Evolutionary conservation across 2,113 vertebrate species (phyloP).

Genomic region (Varanus salvator): DNA sequence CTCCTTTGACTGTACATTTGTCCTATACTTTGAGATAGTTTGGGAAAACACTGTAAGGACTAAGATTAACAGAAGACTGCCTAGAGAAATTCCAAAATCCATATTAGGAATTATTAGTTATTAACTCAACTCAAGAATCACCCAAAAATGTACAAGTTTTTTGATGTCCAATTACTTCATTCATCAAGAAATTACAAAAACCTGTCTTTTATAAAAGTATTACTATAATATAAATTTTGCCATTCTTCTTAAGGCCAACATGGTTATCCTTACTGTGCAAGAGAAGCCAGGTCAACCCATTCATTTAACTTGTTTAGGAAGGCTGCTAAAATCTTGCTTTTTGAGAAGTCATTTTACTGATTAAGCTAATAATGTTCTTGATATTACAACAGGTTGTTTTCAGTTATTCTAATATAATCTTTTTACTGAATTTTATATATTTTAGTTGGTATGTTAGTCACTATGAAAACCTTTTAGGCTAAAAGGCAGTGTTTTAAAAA

Average conservation of each 20-base stretch:
- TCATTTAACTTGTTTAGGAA: not conserved
- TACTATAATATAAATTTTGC: too few relatives aligned
- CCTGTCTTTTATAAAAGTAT: too few relatives aligned
- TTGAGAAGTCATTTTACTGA: not conserved
- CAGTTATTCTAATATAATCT: not conserved
- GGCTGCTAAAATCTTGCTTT: not conserved
- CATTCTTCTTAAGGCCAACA: too few relatives aligned
- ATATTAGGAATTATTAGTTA: too few relatives aligned
- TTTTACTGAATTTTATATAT: not conserved
- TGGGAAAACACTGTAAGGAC: not conserved
- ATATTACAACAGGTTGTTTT: not conserved
- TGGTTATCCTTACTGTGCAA: not conserved
- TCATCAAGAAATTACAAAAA: too few relatives aligned
- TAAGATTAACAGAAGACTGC: not conserved
- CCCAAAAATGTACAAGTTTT: too few relatives aligned
- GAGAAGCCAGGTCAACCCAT: not conserved
- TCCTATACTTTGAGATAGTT: conserved; percentile 33
- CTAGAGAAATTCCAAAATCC: too few relatives aligned
- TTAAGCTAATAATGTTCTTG: conserved; percentile 25
- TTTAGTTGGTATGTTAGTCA: not conserved
- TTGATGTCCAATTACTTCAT: too few relatives aligned
- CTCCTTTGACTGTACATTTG: conserved; percentile 3
- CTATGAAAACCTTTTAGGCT: not conserved
- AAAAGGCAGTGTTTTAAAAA: not conserved
- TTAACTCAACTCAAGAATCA: too few relatives aligned